Evolutionary conservation across 1,140 invertebrate genomes (phyloP), one percentile per base, ranked within the genome.

Genomic region (Drosophila bocki): DNA sequence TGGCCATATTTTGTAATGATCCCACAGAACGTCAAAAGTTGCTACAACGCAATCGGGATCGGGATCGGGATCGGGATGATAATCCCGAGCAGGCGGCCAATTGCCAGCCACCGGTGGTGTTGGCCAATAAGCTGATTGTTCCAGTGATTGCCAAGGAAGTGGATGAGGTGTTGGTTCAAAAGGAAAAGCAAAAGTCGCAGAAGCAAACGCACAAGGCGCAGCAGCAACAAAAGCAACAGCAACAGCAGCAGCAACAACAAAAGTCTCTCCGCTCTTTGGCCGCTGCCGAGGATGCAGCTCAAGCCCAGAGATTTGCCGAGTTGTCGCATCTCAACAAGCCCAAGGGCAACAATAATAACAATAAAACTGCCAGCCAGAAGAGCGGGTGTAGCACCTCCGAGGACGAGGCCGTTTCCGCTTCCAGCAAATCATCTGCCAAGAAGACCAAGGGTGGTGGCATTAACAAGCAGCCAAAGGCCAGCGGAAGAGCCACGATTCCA

Each of bases 161-260:
- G 63, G 70, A 94, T 88, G 90, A 94, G 93, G 92, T 92, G 75
- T 85, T 93, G 47, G 82, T 92, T 8, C 80, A 83, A 48, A 91
- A 91, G 64, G 81, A 93, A 87, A 90, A 93, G 91, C 56, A 94
- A 91, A 67, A 94, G 93, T 76, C 94, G 92, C 67, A 78, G 33
- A 80, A 93, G 91, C 69, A 72, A 59, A 60, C 68, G 44, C 83
- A 93, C 91, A 74, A 94, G 93, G 56, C 68, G 7, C 78, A 94
- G 91, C 93, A 93, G 17, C 69, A 68, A 9, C 57, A 70, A 19
- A 48, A 59, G 42, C 71, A 68, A 3, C 53, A 57, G 33, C 58
- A 44, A n/a, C 61, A 50, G 7, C 47, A 48, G 4, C 19, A 26
- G 8, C 50, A 53, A n/a, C 50, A 51, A 11, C 22, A 53, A 32